phyloP scores from a whole-genome alignment of 1,140 invertebrate species.

The Wiebesia pumilae region DNA sequence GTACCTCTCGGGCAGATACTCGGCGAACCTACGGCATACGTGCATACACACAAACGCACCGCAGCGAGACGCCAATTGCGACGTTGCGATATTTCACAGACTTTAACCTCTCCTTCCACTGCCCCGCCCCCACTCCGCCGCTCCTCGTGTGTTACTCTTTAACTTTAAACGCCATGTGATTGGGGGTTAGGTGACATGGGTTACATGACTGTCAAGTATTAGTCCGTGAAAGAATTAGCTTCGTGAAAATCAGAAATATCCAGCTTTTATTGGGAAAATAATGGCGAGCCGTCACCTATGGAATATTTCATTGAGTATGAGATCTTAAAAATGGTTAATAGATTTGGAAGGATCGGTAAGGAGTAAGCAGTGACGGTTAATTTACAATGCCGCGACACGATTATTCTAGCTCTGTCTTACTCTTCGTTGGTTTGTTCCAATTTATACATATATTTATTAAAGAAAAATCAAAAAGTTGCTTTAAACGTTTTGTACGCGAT shows the following conservation, averaged over 20 bases:
- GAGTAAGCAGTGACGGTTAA: background rate
- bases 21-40: background rate
- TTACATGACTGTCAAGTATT: background rate
- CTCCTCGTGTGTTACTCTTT: background rate
- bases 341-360: background rate
- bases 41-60: background rate
- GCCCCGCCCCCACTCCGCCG: background rate
- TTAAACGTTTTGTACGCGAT: background rate
- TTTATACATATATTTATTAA: background rate
- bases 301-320: too few relatives aligned
- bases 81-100: constrained; percentile 63
- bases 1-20: constrained; percentile 15
- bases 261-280: too few relatives aligned
- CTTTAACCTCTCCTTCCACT: constrained; percentile 10
- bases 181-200: background rate
- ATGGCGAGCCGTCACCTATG: too few relatives aligned
- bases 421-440: background rate
- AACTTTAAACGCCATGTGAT: constrained; percentile 13
- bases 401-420: background rate
- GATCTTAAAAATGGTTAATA: background rate
- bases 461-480: background rate
- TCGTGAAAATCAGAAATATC: too few relatives aligned
- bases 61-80: constrained; percentile 64
- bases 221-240: background rate
- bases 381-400: background rate